These are phyloP conservation scores for Planiliza haematocheilus DNA, from an alignment of 2,113 vertebrate genomes.

Conservation along the genomic window DNA sequence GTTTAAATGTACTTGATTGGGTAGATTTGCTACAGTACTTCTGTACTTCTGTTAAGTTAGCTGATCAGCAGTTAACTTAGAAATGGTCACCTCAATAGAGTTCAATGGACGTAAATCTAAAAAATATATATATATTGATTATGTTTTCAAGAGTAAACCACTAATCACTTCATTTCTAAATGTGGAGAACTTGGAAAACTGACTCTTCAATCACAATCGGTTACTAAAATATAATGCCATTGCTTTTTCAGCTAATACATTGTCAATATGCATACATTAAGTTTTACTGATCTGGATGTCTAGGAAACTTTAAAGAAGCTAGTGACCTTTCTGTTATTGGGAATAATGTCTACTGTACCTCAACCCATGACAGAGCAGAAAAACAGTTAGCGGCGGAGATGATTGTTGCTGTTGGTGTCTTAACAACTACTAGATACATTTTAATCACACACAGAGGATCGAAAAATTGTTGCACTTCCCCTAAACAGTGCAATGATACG, in stretches of 20 bases:
- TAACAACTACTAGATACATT: not conserved
- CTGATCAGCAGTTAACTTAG: no score
- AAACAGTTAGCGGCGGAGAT: not conserved
- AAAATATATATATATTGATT: not conserved
- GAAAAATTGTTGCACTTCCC: not conserved
- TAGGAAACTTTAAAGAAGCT: no score
- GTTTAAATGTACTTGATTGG: not conserved
- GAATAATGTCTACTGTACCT: not conserved
- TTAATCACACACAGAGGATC: not conserved
- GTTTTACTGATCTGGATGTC: no score
- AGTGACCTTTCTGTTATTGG: no score
- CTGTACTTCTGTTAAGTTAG: no score
- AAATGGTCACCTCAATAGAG: no score
- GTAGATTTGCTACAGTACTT: not conserved
- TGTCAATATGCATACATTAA: no score
- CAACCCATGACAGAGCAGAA: slow-evolving; percentile 8
- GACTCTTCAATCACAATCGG: not conserved
- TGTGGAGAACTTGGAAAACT: not conserved
- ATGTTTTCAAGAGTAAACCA: not conserved
- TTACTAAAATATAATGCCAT: no score
- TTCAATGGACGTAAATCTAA: no score
- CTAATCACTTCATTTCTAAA: not conserved
- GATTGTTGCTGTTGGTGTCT: not conserved
- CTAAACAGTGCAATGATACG: not conserved
- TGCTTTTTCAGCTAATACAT: no score